A percentile compares a stretch with the other conserved stretches of the same genome.
Evolutionary conservation across 2,797 vertebrate genomes (phyloP).

Genomic region (Syngnathus acus): DNA sequence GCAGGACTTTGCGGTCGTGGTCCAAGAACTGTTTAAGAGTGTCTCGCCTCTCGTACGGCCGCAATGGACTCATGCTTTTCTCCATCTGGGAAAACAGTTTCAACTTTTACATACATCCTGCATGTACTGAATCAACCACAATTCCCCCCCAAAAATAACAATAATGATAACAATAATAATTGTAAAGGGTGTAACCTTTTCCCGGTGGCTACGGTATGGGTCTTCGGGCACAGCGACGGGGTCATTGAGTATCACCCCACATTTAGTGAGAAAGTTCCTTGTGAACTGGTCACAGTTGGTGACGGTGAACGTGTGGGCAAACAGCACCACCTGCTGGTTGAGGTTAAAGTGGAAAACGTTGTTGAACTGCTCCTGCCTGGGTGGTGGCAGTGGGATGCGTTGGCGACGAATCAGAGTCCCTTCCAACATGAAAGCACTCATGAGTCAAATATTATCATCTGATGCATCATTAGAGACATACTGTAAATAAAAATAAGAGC

Average conservation of each 20-base stretch:
- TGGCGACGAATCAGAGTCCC: constrained; percentile 80
- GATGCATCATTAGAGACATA: background rate
- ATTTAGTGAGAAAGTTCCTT: constrained; percentile 76
- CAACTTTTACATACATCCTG: background rate
- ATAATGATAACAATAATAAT: background rate
- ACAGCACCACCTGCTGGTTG: constrained; percentile 74
- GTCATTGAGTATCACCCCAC: constrained; percentile 74
- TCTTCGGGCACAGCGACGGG: constrained; percentile 67
- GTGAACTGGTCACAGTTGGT: constrained; percentile 83
- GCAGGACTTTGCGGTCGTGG: constrained; percentile 76
- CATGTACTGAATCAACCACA: too few relatives aligned
- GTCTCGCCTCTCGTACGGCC: constrained; percentile 76
- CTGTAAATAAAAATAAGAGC: too few relatives aligned
- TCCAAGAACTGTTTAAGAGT: constrained; percentile 81
- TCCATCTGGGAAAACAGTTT: constrained; percentile 49
- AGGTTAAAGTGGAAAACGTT: constrained; percentile 82
- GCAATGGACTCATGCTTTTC: constrained; percentile 68
- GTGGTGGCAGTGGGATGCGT: constrained; percentile 79
- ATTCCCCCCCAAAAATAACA: background rate
- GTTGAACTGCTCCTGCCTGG: constrained; percentile 80
- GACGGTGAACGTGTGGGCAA: constrained; percentile 77
- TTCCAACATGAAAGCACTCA: constrained; percentile 29
- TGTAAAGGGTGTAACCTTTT: constrained; percentile 59
- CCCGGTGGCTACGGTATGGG: constrained; percentile 69
- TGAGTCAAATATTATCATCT: background rate